Percentiles rank a stretch among this genome's conserved stretches.
These are phyloP conservation scores for Cryptocephalus primarius DNA, from an alignment of 2,888 invertebrate genomes.

Conservation along the genomic window DNA sequence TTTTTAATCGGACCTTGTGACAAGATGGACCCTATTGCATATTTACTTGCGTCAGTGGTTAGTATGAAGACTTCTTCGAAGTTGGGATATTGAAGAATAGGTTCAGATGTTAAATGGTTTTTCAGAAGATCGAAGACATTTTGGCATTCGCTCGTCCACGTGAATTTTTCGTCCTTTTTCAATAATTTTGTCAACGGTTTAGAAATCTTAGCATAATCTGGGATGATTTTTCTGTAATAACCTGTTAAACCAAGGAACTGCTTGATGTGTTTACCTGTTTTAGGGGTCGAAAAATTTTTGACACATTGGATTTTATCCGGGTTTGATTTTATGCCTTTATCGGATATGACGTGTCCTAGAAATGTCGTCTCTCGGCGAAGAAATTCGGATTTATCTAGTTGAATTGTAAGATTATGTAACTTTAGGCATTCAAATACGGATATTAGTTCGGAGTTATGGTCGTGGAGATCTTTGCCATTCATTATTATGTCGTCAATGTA, in stretches of 20 bases:
- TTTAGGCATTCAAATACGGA: too few species aligned
- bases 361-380: neutral
- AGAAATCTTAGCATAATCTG: too few species aligned
- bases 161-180: too few species aligned
- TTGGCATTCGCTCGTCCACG: too few species aligned
- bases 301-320: conserved; percentile 1
- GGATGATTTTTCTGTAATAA: too few species aligned
- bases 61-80: neutral
- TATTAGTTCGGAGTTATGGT: too few species aligned
- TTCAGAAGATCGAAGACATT: neutral
- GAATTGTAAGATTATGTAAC: too few species aligned
- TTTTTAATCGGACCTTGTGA: neutral
- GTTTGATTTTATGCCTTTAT: neutral
- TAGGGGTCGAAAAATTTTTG: neutral
- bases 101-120: neutral
- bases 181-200: too few species aligned
- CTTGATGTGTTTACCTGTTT: too few species aligned
- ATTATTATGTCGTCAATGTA: conserved; percentile 2
- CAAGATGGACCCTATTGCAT: neutral
- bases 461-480: neutral
- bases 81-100: neutral
- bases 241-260: too few species aligned
- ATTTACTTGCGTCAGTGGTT: neutral
- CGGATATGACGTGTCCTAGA: neutral
- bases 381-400: neutral